phyloP scores from a whole-genome alignment of 2,113 vertebrate species.

The Pipra filicauda region DNA sequence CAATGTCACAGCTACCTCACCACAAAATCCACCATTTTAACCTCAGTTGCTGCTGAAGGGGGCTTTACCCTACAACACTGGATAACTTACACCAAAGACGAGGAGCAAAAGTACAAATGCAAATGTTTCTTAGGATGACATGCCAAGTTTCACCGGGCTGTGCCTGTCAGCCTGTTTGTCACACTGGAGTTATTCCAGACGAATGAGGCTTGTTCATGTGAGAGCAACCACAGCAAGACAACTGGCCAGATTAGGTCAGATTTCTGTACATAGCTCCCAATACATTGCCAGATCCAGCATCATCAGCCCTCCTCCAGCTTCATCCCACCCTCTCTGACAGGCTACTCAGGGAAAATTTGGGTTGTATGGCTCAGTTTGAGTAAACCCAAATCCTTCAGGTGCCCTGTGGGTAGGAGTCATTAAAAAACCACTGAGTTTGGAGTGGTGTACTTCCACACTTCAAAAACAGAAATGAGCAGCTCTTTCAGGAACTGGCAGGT shows the following conservation, averaged over 20 bases:
- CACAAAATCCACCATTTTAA: neutral
- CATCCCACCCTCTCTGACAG: neutral
- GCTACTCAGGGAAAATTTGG: neutral
- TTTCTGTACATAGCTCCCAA: neutral
- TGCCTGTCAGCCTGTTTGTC: neutral
- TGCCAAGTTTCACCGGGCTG: neutral
- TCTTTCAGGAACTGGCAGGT: neutral
- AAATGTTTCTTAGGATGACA: neutral
- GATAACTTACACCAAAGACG: neutral
- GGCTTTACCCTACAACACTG: neutral
- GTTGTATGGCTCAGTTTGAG: neutral
- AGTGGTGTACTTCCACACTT: neutral
- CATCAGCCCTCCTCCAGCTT: neutral
- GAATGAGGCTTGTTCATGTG: rapidly evolving
- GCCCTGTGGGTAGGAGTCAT: neutral
- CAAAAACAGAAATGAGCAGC: neutral
- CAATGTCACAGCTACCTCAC: neutral
- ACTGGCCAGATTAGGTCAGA: neutral
- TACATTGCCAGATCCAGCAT: rapidly evolving
- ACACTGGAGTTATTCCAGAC: neutral
- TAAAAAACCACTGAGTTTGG: neutral
- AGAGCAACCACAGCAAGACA: neutral
- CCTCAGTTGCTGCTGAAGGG: neutral
- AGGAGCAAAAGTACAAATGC: neutral
- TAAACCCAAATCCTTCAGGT: neutral